phyloP scores from a whole-genome alignment of 2,888 invertebrate species.

The Andrena bucephala region DNA sequence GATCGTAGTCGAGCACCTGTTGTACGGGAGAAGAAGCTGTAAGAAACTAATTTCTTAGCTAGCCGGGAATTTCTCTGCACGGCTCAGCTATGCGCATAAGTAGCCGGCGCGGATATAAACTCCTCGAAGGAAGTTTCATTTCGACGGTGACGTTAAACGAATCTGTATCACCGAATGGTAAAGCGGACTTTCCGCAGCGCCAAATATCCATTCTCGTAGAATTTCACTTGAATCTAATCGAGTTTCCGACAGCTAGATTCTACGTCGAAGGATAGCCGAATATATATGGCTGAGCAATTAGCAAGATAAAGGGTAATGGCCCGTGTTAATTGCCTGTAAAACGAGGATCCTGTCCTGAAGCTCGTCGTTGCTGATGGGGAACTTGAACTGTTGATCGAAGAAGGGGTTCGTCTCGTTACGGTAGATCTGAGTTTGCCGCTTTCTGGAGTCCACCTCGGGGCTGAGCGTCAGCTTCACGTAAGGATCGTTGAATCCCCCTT shows the following conservation, averaged over 20 bases:
- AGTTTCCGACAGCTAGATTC: background rate
- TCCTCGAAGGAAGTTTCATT: background rate
- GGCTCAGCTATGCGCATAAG: background rate
- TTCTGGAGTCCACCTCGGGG: conserved; percentile 94
- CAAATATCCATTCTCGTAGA: background rate
- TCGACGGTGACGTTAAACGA: background rate
- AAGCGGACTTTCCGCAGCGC: background rate
- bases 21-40: background rate
- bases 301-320: background rate
- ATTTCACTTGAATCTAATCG: background rate
- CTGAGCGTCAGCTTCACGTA: conserved; percentile 92
- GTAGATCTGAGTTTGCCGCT: conserved; percentile 94
- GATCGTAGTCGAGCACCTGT: conserved; percentile 87
- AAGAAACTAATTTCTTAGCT: background rate
- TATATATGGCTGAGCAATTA: background rate
- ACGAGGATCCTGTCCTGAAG: conserved; percentile 91
- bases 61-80: background rate
- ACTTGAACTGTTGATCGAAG: conserved; percentile 97
- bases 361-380: conserved; percentile 95
- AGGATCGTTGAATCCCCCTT: conserved; percentile 95
- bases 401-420: conserved; percentile 94
- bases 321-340: conserved; percentile 87
- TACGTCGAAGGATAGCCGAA: background rate
- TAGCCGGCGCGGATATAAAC: background rate
- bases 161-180: too few species aligned